A percentile compares a stretch with the other conserved stretches of the same genome.
Evolutionary conservation across 2,888 invertebrate species (phyloP).

Genomic region (Rhopalosiphum nymphaeae): DNA sequence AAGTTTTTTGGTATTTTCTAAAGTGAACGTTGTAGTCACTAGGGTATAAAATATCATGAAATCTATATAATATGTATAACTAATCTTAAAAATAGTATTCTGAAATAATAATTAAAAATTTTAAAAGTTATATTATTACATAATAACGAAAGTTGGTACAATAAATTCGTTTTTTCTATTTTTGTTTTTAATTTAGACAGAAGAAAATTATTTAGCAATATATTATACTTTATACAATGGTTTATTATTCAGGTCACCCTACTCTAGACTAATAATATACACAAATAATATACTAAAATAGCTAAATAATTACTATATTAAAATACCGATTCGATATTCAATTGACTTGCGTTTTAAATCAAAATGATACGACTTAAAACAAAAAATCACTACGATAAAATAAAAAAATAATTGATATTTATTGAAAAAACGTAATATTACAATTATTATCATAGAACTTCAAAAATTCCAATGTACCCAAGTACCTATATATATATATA

Average conservation of each 20-base stretch:
- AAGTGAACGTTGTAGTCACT: neutral
- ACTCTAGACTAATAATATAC: neutral
- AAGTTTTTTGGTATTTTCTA: neutral
- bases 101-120: neutral
- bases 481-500: neutral
- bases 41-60: neutral
- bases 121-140: neutral
- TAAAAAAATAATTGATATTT: slow-evolving; percentile 2
- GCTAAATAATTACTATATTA: neutral
- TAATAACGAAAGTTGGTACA: neutral
- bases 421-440: neutral
- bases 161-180: neutral
- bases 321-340: neutral
- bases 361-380: neutral
- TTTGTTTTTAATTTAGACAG: neutral
- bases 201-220: neutral
- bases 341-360: neutral
- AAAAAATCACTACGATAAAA: slow-evolving; percentile 8
- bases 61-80: neutral
- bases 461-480: neutral
- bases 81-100: neutral
- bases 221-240: neutral
- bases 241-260: neutral
- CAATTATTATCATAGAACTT: neutral
- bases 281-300: neutral